Base-by-base conservation (phyloP, 2,113 vertebrate species). In the Micromys minutus region DNA sequence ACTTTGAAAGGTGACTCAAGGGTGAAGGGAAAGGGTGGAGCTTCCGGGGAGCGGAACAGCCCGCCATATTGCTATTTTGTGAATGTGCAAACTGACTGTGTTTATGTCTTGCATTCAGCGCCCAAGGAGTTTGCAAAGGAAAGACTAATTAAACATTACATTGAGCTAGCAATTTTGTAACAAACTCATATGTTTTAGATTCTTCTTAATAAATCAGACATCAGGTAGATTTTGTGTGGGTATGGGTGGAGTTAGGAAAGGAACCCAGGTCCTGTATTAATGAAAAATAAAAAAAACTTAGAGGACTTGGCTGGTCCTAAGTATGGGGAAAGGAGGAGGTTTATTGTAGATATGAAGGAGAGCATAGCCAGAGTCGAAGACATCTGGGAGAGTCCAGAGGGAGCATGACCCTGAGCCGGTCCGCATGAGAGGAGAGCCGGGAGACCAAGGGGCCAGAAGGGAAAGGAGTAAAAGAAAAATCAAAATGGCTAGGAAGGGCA, bases 21-120 rank as follows among this genome's bases (percentile, higher is more conserved):
- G 26, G 13, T 21, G 1, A 12, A 22, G 21, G 72, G 36, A 31
- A 85, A 4, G 10, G 0, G 0, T 0, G 39, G 6, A 7, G 15
- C 1, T 77, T 24, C 0, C 5, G 0, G 2, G 7, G 29, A 39
- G 9, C 15, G 24, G 9, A 31, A 39, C 8, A 3, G 16, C n/a
- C 55, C 0, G 55, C 34, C 50, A 13, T 57, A 21, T n/a, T 81
- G 52, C 36, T 26, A 3, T 39, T 39, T 8, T n/a, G 55, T 57
- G n/a, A 19, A 39, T 6, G 24, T 45, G 39, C 57, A 11, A 45
- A 19, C 7, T 55, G 34, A 34, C 74, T 2, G 4, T 24, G 0
- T 71, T n/a, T 77, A 7, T 71, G 39, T 93, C 75, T 93, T 19
- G 55, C 74, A 9, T 17, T 79, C 39, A 59, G 21, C 7, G 2